Evolutionary conservation across 2,113 vertebrate genomes (phyloP), one percentile per base, ranked within the genome.

Genomic region (Mirza zaza): DNA sequence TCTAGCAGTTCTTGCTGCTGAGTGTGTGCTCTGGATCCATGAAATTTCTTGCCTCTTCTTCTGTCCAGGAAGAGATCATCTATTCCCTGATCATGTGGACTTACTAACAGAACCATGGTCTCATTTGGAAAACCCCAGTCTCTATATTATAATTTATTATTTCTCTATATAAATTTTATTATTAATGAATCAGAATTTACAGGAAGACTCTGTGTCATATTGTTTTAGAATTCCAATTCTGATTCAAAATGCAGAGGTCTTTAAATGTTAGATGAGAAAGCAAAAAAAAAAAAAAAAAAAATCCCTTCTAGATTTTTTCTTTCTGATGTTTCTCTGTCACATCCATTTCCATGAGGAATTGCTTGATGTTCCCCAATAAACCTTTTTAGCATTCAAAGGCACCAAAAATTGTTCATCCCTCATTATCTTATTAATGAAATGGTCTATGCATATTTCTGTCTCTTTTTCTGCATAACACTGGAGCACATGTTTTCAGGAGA

Each of bases 321-420:
- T 55, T 7, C 23, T 15, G n/a, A 17, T 55, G 11, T 61, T 59
- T 80, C 81, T 95, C 21, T 81, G 32, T 82, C 27, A 25, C 34
- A 73, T 32, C 76, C 7, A 52, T 83, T 82, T 89, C 15, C 15
- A 52, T 32, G 21, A 61, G 1, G 11, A 83, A 70, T 68, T 93
- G 17, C 13, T 92, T 67, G 21, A 88, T 68, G 12, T 61, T 93
- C 65, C 11, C 23, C 34, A 93, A 85, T 84, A 89, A 96, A 93
- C 52, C 8, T 36, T 75, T 83, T 70, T 67, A 52, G 42, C 42
- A 61, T 70, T 59, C 76, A 76, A 82, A 57, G 17, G 34, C 27
- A 59, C 70, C 57, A 10, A 25, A 68, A 68, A 50, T 61, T 50
- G 23, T 6, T 83, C 59, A 73, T 55, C 18, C 67, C n/a, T 87